These are phyloP conservation scores for Caenorhabditis remanei DNA, from an alignment of 1,140 invertebrate species.

Conservation along the genomic window DNA sequence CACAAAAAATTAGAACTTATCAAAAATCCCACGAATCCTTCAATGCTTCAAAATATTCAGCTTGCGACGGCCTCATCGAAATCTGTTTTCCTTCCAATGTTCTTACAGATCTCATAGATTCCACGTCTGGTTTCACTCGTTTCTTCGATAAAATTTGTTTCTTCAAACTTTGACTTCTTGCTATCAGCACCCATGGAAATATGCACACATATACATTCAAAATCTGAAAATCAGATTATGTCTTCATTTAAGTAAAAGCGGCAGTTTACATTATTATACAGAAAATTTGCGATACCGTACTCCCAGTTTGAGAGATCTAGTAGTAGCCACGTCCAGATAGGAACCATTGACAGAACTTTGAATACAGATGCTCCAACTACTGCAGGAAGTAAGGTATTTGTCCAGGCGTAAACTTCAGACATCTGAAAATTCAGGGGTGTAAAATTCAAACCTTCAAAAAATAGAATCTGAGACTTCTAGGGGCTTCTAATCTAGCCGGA, in stretches of 20 bases:
- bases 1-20: neutral
- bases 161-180: conserved; percentile 1
- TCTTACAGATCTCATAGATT: neutral
- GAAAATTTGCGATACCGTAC: conserved; percentile 14
- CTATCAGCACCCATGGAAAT: conserved; percentile 23
- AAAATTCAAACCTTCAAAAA: neutral
- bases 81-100: conserved; percentile 29
- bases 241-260: neutral
- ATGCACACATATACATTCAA: conserved; percentile 18
- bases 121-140: neutral
- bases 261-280: conserved; percentile 17
- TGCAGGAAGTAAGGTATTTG: conserved; percentile 11
- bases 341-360: conserved; percentile 41
- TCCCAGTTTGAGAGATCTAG: neutral
- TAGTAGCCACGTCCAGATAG: conserved; percentile 13
- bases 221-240: neutral
- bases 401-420: conserved; percentile 39
- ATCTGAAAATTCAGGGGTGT: neutral
- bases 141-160: conserved; percentile 14
- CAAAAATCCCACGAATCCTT: conserved; percentile 14
- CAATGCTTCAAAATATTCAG: conserved; percentile 27
- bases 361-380: conserved; percentile 2
- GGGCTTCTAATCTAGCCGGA: neutral
- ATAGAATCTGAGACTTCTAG: neutral
- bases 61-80: conserved; percentile 20